Evolutionary conservation across 2,888 invertebrate genomes (phyloP).

Genomic region (Drosophila leonis): DNA sequence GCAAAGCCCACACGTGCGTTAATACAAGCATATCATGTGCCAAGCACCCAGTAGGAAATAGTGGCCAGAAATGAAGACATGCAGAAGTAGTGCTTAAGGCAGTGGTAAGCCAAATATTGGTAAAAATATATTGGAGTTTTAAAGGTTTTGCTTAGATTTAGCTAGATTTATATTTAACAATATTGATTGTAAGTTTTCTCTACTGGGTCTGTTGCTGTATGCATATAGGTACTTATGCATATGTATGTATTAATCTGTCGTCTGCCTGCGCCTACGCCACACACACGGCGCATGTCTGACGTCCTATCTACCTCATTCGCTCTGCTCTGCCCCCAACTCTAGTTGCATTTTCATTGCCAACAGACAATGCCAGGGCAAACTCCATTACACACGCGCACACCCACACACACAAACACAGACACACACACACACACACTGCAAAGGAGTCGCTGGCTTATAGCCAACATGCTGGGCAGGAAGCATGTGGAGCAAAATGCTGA

Average conservation of each 20-base stretch:
- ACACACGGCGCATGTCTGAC: conserved; percentile 66
- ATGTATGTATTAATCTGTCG: conserved; percentile 14
- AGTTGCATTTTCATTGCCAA: conserved; percentile 80
- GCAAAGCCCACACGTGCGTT: conserved; percentile 21
- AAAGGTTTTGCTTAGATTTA: neutral
- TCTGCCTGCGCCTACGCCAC: conserved; percentile 30
- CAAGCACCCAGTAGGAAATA: conserved; percentile 29
- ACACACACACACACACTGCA: conserved; percentile 13
- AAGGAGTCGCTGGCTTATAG: conserved; percentile 22
- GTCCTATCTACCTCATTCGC: conserved; percentile 2
- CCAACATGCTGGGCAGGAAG: conserved; percentile 24
- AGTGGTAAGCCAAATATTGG: neutral
- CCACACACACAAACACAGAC: conserved; percentile 11
- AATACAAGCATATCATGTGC: conserved; percentile 1
- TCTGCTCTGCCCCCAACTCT: neutral
- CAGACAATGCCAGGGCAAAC: conserved; percentile 80
- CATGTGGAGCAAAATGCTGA: conserved; percentile 59
- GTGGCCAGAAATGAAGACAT: neutral
- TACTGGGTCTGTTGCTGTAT: conserved; percentile 19
- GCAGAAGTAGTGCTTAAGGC: neutral
- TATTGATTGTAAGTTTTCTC: neutral
- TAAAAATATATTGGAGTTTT: neutral
- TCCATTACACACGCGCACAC: conserved; percentile 37
- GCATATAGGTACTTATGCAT: neutral
- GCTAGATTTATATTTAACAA: neutral